Evolutionary conservation across 2,888 invertebrate species (phyloP), one percentile per base, ranked within the genome.

Genomic region (Macrophya annulata): DNA sequence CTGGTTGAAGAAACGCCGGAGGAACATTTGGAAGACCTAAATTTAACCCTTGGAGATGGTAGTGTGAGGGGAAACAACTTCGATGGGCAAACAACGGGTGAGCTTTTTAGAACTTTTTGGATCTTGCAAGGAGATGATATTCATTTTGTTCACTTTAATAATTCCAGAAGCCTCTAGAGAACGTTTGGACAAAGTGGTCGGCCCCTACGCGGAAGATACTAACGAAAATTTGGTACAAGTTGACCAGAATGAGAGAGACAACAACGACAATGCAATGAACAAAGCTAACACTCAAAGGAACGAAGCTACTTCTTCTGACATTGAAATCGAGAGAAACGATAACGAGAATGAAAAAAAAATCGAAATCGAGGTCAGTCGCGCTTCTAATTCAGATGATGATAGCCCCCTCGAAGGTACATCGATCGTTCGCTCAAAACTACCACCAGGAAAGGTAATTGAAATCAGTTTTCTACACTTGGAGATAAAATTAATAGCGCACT

Each of bases 381-480:
- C 90, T 71, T 92, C 92, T 40, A 92, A 92, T 89, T 93, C 92
- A 62, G 95, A 95, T 89, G 95, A 95, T 81, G 95, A 95, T 59
- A 95, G 95, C n/a, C 94, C 95, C 0, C 94, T 94, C 6, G 96
- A 96, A 89, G 95, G 95, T 83, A 94, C 94, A 77, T 94, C 95
- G 62, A 94, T 96, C 82, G 95, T 96, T 9, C 96, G 95, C 90
- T 96, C 96, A 3, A 96, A 96, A 89, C 91, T 97, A 87, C 96
- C 96, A 25, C 95, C 96, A n/a, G 97, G 96, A 86, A 96, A 97
- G 94, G 97, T 96, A 89, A 86, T n/a, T 55, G 85, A 37, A 43
- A 55, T 79, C 91, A n/a, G 17, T 77, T 43, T 71, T 45, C 55
- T 21, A 51, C 51, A 40, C 40, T 74, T 48, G 17, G 85, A 40